Evolutionary conservation across 2,113 vertebrate genomes (phyloP).

Genomic region (Blennius ocellaris): DNA sequence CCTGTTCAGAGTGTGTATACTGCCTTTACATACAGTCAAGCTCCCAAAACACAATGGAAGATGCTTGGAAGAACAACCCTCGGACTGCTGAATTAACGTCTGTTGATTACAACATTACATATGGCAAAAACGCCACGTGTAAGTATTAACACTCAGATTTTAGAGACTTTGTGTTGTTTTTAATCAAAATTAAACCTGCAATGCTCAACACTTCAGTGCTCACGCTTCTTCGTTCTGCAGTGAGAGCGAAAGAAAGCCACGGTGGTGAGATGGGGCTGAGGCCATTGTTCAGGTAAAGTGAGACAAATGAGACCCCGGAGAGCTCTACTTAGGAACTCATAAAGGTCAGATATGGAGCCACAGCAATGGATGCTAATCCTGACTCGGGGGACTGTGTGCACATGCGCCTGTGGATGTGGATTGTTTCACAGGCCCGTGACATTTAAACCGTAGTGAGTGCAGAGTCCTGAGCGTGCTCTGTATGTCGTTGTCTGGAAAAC

Average conservation of each 20-base stretch:
- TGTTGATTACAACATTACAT: neutral
- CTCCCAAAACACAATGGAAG: too few species aligned
- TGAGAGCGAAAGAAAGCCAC: conserved; percentile 17
- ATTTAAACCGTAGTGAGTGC: conserved; percentile 72
- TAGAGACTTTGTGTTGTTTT: neutral
- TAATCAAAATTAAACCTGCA: conserved; percentile 5
- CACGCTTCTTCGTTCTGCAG: conserved; percentile 3
- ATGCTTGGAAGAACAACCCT: too few species aligned
- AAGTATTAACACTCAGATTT: neutral
- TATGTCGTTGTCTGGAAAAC: conserved; percentile 40
- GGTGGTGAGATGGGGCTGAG: conserved; percentile 33
- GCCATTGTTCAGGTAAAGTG: conserved; percentile 62
- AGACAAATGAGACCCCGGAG: conserved; percentile 80
- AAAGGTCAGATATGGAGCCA: conserved; percentile 82
- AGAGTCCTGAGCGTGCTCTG: conserved; percentile 51
- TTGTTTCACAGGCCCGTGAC: conserved; percentile 76
- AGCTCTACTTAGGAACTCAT: conserved; percentile 71
- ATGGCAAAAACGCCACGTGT: neutral
- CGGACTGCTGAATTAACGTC: too few species aligned
- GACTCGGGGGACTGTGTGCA: conserved; percentile 66
- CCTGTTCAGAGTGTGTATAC: too few species aligned
- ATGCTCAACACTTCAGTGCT: conserved; percentile 5
- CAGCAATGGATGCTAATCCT: conserved; percentile 78
- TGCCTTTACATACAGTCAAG: too few species aligned
- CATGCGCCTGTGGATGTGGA: conserved; percentile 61